Percentiles rank a stretch among this genome's conserved stretches.
These are phyloP conservation scores for Harpalus rubripes DNA, from an alignment of 2,888 invertebrate species.

Conservation along the genomic window DNA sequence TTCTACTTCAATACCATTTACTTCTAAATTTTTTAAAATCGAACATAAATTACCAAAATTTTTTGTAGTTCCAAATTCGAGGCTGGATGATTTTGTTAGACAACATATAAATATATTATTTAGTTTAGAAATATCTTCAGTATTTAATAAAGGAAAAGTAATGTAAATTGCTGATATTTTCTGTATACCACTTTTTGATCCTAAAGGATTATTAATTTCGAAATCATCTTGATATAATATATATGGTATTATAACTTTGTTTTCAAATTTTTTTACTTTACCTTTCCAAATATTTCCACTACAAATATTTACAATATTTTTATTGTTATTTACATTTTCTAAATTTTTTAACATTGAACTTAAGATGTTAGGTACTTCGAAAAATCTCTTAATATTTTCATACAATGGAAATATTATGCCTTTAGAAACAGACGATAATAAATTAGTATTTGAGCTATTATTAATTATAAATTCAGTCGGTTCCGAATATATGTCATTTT, in stretches of 20 bases:
- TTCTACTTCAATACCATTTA: slow-evolving; percentile 52
- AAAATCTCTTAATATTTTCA: slow-evolving; percentile 25
- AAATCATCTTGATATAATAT: slow-evolving; percentile 69
- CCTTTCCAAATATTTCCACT: background rate
- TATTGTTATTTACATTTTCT: background rate
- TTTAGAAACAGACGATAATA: slow-evolving; percentile 22
- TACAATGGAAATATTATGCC: slow-evolving; percentile 1
- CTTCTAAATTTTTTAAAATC: slow-evolving; percentile 52
- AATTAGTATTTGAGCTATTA: slow-evolving; percentile 17
- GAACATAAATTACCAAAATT: slow-evolving; percentile 51
- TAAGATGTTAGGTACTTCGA: background rate
- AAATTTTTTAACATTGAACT: background rate
- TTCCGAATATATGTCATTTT: slow-evolving; percentile 3
- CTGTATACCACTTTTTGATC: slow-evolving; percentile 35
- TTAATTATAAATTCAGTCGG: slow-evolving; percentile 12
- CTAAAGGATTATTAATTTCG: slow-evolving; percentile 65
- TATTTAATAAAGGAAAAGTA: slow-evolving; percentile 54
- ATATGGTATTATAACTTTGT: slow-evolving; percentile 13
- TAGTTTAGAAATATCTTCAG: slow-evolving; percentile 47
- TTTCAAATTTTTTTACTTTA: background rate
- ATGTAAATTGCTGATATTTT: slow-evolving; percentile 59
- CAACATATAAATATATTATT: slow-evolving; percentile 52
- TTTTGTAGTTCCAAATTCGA: slow-evolving; percentile 17
- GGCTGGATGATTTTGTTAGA: slow-evolving; percentile 39
- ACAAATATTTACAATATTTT: slow-evolving; percentile 4